Percentiles rank a stretch among this genome's conserved stretches.
phyloP scores from a whole-genome alignment of 2,113 vertebrate species.

The Cebidichthys violaceus region DNA sequence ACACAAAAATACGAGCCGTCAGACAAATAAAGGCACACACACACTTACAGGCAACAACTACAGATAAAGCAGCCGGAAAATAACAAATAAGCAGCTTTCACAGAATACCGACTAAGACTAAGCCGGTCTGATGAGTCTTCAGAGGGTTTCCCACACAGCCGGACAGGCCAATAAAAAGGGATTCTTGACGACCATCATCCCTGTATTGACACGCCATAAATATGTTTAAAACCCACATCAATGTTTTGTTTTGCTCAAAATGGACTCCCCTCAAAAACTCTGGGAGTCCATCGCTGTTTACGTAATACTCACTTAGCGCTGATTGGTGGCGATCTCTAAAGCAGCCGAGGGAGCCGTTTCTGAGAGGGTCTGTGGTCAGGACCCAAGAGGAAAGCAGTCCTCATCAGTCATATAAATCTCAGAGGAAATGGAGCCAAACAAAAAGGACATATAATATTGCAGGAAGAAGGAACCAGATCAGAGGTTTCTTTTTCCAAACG shows the following conservation, averaged over 20 bases:
- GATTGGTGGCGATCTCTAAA: conserved; percentile 40
- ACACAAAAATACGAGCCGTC: neutral
- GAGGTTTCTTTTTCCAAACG: conserved; percentile 34
- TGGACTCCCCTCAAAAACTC: conserved; percentile 41
- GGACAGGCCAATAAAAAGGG: conserved; percentile 42
- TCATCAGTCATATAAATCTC: conserved; percentile 51
- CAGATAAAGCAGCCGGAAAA: conserved; percentile 6
- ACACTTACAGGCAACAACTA: neutral
- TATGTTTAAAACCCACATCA: conserved; percentile 32
- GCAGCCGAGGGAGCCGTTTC: conserved; percentile 52
- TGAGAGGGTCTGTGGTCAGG: conserved; percentile 38
- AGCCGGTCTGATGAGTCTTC: conserved; percentile 11
- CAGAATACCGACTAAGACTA: neutral
- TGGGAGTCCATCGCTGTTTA: conserved; percentile 51
- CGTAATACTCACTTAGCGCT: conserved; percentile 60
- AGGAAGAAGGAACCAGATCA: conserved; percentile 46
- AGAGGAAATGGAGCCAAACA: conserved; percentile 62
- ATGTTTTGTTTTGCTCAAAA: conserved; percentile 47
- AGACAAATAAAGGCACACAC: conserved; percentile 14
- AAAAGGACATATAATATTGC: conserved; percentile 48
- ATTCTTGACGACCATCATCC: conserved; percentile 23
- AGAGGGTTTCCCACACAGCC: conserved; percentile 43
- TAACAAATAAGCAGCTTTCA: neutral
- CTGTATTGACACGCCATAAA: conserved; percentile 50
- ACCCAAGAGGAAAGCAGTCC: conserved; percentile 35